Percentiles rank a stretch among this genome's conserved stretches.
Conservation (phyloP, 1,140 invertebrate species). For the Papilio xuthus region DNA sequence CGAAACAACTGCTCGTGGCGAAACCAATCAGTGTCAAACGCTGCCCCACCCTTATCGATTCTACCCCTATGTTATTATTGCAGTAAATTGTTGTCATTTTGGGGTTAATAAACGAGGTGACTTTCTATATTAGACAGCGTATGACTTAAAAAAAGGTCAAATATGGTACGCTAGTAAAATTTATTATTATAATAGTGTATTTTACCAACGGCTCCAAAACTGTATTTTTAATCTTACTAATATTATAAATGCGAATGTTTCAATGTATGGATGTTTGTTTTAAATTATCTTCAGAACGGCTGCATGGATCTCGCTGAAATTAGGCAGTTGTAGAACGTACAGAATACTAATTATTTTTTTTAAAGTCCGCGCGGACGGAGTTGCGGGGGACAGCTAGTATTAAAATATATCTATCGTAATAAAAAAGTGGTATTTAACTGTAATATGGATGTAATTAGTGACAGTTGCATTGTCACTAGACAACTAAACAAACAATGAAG, state of each 20-base stretch:
- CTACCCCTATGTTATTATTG: constrained; percentile 41
- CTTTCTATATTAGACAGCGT: constrained; percentile 19
- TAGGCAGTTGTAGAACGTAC: too few species aligned
- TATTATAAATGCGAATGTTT: too few species aligned
- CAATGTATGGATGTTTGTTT: too few species aligned
- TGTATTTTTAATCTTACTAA: too few species aligned
- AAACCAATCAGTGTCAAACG: constrained; percentile 43
- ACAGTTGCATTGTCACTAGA: constrained; percentile 29
- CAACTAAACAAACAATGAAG: constrained; percentile 22
- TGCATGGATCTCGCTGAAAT: too few species aligned
- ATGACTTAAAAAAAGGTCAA: not conserved
- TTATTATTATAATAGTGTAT: too few species aligned
- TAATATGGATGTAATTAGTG: not conserved
- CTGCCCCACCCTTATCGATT: constrained; percentile 41
- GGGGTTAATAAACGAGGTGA: constrained; percentile 39
- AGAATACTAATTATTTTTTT: too few species aligned
- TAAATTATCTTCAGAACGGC: too few species aligned
- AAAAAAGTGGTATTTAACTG: not conserved
- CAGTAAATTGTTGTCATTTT: constrained; percentile 41
- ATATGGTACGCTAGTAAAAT: not conserved
- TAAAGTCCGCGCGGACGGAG: too few species aligned
- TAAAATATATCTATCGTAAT: not conserved
- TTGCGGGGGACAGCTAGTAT: too few species aligned
- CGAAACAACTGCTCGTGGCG: constrained; percentile 25
- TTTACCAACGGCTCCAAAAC: too few species aligned